Conservation (phyloP, 1,140 invertebrate species). For the Penaeus indicus region DNA sequence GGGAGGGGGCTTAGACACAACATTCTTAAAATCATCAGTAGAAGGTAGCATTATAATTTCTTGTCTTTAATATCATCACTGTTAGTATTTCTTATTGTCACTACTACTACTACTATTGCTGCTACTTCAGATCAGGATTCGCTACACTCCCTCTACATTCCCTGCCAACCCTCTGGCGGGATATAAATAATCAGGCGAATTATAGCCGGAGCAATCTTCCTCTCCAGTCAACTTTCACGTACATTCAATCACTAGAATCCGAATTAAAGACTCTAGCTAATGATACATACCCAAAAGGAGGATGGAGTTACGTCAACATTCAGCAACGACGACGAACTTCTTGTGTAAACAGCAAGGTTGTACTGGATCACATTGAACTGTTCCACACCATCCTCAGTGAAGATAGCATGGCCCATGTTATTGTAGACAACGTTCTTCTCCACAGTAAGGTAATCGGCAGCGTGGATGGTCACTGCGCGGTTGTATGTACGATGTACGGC, state of each 20-base stretch:
- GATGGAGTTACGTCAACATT: constrained; percentile 61
- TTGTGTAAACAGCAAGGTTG: constrained; percentile 59
- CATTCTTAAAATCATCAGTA: background rate
- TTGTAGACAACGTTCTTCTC: constrained; percentile 62
- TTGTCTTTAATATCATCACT: no score
- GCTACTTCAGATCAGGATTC: no score
- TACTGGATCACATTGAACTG: constrained; percentile 60
- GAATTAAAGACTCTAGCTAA: no score
- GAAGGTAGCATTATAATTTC: no score
- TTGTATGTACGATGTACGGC: constrained; percentile 64
- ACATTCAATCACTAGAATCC: no score
- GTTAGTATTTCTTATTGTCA: no score
- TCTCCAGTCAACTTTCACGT: no score
- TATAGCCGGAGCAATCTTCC: no score
- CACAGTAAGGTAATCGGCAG: constrained; percentile 48
- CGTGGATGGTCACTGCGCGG: constrained; percentile 63
- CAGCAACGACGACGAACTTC: constrained; percentile 52
- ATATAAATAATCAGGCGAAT: no score
- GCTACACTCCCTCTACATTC: no score
- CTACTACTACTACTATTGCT: no score
- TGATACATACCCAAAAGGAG: constrained; percentile 52
- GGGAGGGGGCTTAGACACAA: background rate
- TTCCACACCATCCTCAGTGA: constrained; percentile 64
- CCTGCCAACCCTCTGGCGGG: no score
- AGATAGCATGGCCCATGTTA: constrained; percentile 62